Evolutionary conservation across 2,888 invertebrate species (phyloP).

Genomic region (Gandaritis pyraliata): DNA sequence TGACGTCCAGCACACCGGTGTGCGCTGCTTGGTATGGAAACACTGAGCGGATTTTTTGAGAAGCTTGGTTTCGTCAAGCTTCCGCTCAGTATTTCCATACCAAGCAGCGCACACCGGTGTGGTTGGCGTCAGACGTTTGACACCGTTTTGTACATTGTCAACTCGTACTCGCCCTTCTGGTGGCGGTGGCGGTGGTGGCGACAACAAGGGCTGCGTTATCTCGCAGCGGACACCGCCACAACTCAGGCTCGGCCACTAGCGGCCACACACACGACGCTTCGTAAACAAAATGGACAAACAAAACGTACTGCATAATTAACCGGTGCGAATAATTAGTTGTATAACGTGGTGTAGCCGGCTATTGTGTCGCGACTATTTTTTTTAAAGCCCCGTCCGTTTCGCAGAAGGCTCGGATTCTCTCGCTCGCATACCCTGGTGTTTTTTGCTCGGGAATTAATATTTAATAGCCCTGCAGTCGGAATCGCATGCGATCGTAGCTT

Average conservation of each 20-base stretch:
- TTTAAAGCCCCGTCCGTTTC: slow-evolving; percentile 64
- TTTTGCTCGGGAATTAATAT: slow-evolving; percentile 73
- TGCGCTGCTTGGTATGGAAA: too few relatives aligned
- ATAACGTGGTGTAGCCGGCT: slow-evolving; percentile 76
- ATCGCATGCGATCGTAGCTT: slow-evolving; percentile 65
- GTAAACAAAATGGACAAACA: slow-evolving; percentile 60
- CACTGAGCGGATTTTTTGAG: too few relatives aligned
- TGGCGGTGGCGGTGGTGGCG: slow-evolving; percentile 15
- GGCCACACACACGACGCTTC: slow-evolving; percentile 41
- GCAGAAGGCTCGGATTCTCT: slow-evolving; percentile 72
- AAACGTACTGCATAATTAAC: slow-evolving; percentile 69
- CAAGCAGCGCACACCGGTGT: too few relatives aligned
- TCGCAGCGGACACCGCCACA: slow-evolving; percentile 22
- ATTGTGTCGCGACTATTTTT: slow-evolving; percentile 70
- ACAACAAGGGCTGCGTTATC: slow-evolving; percentile 40
- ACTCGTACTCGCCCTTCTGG: too few relatives aligned
- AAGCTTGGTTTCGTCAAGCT: too few relatives aligned
- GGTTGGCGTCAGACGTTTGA: too few relatives aligned
- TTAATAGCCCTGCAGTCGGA: slow-evolving; percentile 68
- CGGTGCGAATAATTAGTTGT: slow-evolving; percentile 77
- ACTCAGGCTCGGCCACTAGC: slow-evolving; percentile 8
- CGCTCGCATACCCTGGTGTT: slow-evolving; percentile 56
- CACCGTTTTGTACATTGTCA: too few relatives aligned
- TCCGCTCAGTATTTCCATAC: too few relatives aligned
- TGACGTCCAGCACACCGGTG: too few relatives aligned